Percentiles rank a stretch among this genome's conserved stretches.
These are phyloP conservation scores for Microcaecilia unicolor DNA, from an alignment of 2,797 vertebrate genomes.

Conservation along the genomic window DNA sequence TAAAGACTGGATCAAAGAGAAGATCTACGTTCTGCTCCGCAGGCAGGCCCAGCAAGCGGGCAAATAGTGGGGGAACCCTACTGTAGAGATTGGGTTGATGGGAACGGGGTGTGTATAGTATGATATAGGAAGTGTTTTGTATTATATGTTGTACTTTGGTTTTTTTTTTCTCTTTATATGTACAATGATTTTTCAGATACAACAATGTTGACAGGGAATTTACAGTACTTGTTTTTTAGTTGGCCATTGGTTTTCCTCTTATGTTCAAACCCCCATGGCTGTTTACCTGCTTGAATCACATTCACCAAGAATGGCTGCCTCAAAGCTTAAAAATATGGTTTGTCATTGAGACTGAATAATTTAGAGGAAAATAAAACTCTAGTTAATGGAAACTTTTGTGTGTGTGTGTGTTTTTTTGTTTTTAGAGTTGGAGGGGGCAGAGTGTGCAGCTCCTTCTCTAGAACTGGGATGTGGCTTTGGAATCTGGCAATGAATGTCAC, in stretches of 20 bases:
- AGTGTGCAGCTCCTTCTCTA: too few species aligned
- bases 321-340: slow-evolving; percentile 21
- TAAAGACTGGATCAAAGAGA: slow-evolving; percentile 99
- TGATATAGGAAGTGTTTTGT: slow-evolving; percentile 52
- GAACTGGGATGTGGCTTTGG: too few species aligned
- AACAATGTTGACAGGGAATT: too few species aligned
- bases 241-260: slow-evolving; percentile 23
- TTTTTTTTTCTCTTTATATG: background rate
- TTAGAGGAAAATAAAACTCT: slow-evolving; percentile 53
- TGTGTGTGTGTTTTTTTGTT: too few species aligned
- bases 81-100: slow-evolving; percentile 24
- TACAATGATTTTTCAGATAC: slow-evolving; percentile 29
- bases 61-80: slow-evolving; percentile 53
- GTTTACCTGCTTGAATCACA: slow-evolving; percentile 34
- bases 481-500: too few species aligned
- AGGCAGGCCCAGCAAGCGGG: slow-evolving; percentile 90
- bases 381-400: too few species aligned
- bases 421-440: too few species aligned
- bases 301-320: slow-evolving; percentile 36
- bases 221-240: slow-evolving; percentile 19
- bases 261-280: slow-evolving; percentile 36
- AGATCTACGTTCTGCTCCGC: slow-evolving; percentile 90
- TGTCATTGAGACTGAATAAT: slow-evolving; percentile 29
- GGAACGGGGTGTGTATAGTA: slow-evolving; percentile 50
- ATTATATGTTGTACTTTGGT: slow-evolving; percentile 27